phyloP scores from a whole-genome alignment of 2,888 invertebrate species.

The Drosophila phalerata region DNA sequence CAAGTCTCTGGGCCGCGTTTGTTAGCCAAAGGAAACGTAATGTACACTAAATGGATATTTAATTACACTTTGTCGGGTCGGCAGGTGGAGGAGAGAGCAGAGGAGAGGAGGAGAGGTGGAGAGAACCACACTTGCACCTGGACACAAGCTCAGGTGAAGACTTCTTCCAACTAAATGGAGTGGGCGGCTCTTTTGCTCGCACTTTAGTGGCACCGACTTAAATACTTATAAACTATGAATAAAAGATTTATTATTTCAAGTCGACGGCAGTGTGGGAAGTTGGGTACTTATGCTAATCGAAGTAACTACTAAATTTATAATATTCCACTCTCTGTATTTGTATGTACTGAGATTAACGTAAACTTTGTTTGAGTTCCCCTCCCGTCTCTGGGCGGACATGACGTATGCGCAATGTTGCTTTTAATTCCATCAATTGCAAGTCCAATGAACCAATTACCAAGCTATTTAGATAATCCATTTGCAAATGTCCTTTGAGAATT shows the following conservation, averaged over 20 bases:
- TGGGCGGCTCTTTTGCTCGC: background rate
- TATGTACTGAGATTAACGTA: slow-evolving; percentile 8
- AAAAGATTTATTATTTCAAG: slow-evolving; percentile 25
- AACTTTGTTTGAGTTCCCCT: background rate
- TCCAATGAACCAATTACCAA: slow-evolving; percentile 28
- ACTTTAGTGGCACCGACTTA: slow-evolving; percentile 24
- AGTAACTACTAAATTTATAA: slow-evolving; percentile 7
- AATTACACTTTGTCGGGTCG: slow-evolving; percentile 69
- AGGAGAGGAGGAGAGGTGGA: background rate
- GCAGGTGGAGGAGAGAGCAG: background rate
- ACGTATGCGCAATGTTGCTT: slow-evolving; percentile 26
- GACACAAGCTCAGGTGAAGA: slow-evolving; percentile 35
- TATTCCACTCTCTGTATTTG: background rate
- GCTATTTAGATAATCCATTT: slow-evolving; percentile 34
- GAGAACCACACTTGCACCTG: slow-evolving; percentile 33
- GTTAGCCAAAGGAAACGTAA: slow-evolving; percentile 72
- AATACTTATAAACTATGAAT: slow-evolving; percentile 47
- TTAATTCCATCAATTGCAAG: slow-evolving; percentile 21
- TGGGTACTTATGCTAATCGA: slow-evolving; percentile 23
- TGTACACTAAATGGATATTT: slow-evolving; percentile 81
- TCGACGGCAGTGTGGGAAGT: background rate
- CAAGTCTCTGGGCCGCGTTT: slow-evolving; percentile 39
- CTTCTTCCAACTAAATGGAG: slow-evolving; percentile 13
- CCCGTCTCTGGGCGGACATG: slow-evolving; percentile 13
- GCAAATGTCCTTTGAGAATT: slow-evolving; percentile 25